Evolutionary conservation across 2,888 invertebrate species (phyloP).

Genomic region (Macrosiphum euphorbiae): DNA sequence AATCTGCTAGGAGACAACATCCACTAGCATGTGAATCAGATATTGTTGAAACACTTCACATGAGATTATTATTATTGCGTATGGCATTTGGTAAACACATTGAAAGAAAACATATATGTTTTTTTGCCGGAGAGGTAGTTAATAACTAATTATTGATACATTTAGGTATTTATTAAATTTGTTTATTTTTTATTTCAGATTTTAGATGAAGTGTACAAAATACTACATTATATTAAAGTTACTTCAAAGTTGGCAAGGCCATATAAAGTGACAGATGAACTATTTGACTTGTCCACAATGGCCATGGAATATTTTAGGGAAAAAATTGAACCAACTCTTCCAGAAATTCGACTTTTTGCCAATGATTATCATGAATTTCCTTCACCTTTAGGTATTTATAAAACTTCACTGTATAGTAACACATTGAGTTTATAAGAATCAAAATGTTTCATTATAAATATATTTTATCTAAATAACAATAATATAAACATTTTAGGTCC

Average conservation of each 20-base stretch:
- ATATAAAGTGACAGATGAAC: slow-evolving; percentile 93
- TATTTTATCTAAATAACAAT: background rate
- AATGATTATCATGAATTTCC: slow-evolving; percentile 84
- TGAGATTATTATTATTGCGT: slow-evolving; percentile 89
- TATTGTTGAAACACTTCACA: slow-evolving; percentile 92
- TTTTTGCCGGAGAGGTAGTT: slow-evolving; percentile 91
- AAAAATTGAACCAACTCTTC: slow-evolving; percentile 89
- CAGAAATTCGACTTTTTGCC: slow-evolving; percentile 89
- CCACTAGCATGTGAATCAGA: slow-evolving; percentile 92
- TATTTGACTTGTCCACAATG: slow-evolving; percentile 95
- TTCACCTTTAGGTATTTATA: slow-evolving; percentile 48
- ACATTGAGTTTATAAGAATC: too few relatives aligned
- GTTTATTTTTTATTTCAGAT: slow-evolving; percentile 75
- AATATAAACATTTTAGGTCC: slow-evolving; percentile 27
- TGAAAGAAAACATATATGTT: slow-evolving; percentile 92
- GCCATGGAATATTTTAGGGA: slow-evolving; percentile 98
- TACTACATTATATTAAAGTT: slow-evolving; percentile 85
- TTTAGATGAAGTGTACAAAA: slow-evolving; percentile 90
- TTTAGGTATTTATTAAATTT: background rate
- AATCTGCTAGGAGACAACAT: slow-evolving; percentile 91
- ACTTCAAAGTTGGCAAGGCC: slow-evolving; percentile 87
- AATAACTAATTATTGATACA: background rate
- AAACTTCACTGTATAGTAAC: background rate
- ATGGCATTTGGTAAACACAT: slow-evolving; percentile 97
- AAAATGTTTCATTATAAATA: background rate